phyloP scores from a whole-genome alignment of 2,113 vertebrate species.

The Corythoichthys intestinalis region DNA sequence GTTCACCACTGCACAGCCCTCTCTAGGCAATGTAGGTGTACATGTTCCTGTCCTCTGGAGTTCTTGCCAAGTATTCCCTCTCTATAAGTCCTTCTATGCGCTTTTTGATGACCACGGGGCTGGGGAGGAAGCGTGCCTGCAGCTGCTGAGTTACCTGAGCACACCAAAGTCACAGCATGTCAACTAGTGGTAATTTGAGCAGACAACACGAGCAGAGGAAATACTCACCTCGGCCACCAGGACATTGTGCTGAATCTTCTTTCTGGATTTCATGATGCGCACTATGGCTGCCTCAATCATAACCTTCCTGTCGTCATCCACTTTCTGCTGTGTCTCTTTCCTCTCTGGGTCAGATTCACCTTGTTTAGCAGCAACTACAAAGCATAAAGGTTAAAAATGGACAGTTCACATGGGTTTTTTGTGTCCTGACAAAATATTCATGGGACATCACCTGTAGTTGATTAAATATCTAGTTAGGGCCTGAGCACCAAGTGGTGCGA shows the following conservation, averaged over 20 bases:
- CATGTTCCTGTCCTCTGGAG: slow-evolving; percentile 96
- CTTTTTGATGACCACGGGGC: slow-evolving; percentile 98
- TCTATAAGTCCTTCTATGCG: slow-evolving; percentile 99
- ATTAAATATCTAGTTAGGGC: no score
- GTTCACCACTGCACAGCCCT: slow-evolving; percentile 26
- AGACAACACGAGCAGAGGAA: neutral
- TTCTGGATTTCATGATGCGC: slow-evolving; percentile 97
- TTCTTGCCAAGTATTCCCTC: slow-evolving; percentile 98
- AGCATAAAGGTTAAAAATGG: neutral
- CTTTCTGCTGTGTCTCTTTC: slow-evolving; percentile 96
- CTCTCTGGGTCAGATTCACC: slow-evolving; percentile 95
- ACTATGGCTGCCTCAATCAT: slow-evolving; percentile 98
- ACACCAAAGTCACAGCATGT: slow-evolving; percentile 2
- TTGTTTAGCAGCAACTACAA: slow-evolving; percentile 94
- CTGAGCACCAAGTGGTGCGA: no score
- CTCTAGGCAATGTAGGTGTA: slow-evolving; percentile 96
- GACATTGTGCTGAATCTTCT: slow-evolving; percentile 98
- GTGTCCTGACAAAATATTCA: no score
- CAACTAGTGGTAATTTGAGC: neutral
- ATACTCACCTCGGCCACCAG: slow-evolving; percentile 89
- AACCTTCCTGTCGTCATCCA: slow-evolving; percentile 97
- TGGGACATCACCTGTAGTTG: no score
- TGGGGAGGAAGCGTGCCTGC: slow-evolving; percentile 92
- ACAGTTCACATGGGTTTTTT: neutral
- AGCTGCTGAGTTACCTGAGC: slow-evolving; percentile 94